phyloP scores from a whole-genome alignment of 1,140 invertebrate species.

The Triops cancriformis region DNA sequence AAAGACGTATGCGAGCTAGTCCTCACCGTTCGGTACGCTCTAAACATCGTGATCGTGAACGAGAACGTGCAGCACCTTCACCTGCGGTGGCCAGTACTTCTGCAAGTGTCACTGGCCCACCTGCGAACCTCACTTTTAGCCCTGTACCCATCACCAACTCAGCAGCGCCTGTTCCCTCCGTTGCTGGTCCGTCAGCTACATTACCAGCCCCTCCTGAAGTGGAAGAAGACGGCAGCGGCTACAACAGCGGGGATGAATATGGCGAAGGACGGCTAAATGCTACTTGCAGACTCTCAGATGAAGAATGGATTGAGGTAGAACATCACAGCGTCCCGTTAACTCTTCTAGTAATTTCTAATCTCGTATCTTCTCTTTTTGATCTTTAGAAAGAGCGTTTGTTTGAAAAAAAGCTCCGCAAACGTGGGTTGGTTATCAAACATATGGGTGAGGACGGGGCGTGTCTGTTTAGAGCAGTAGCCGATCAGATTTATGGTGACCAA shows the following conservation, averaged over 20 bases:
- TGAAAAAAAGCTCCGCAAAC: slow-evolving; percentile 60
- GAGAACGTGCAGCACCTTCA: slow-evolving; percentile 30
- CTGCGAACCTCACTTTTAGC: slow-evolving; percentile 31
- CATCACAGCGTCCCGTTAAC: background rate
- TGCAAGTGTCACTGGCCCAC: slow-evolving; percentile 36
- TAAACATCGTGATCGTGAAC: slow-evolving; percentile 32
- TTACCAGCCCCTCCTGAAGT: slow-evolving; percentile 27
- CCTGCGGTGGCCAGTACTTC: slow-evolving; percentile 40
- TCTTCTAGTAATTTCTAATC: background rate
- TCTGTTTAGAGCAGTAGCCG: slow-evolving; percentile 80
- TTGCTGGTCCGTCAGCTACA: slow-evolving; percentile 24
- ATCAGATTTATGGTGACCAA: slow-evolving; percentile 88
- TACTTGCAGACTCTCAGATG: slow-evolving; percentile 45
- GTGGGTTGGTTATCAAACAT: slow-evolving; percentile 73
- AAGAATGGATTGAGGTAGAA: slow-evolving; percentile 51
- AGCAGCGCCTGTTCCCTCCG: slow-evolving; percentile 16
- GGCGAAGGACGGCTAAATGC: slow-evolving; percentile 42
- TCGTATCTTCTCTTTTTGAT: slow-evolving; percentile 15
- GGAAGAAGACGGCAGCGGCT: slow-evolving; percentile 45
- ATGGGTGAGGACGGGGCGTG: slow-evolving; percentile 91
- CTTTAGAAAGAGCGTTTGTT: slow-evolving; percentile 55
- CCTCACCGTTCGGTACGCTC: slow-evolving; percentile 43
- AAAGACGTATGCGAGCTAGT: slow-evolving; percentile 49
- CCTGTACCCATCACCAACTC: slow-evolving; percentile 29
- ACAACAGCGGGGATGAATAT: slow-evolving; percentile 71